A percentile compares a stretch with the other conserved stretches of the same genome.
Conservation (phyloP, 2,888 invertebrate species). For the Napeogenes sylphis region DNA sequence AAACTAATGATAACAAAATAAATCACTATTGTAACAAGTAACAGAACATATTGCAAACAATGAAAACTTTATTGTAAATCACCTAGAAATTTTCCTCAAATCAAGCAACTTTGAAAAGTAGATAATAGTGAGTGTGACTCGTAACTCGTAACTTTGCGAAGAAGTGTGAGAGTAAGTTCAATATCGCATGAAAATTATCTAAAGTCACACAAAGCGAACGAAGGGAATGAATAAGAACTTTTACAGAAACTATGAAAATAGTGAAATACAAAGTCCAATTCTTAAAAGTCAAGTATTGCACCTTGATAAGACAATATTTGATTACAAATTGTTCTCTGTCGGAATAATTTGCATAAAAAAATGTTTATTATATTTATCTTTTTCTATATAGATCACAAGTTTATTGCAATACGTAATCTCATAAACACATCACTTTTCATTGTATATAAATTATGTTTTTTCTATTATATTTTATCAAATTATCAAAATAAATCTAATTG, state of each 20-base stretch:
- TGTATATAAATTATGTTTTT: too few relatives aligned
- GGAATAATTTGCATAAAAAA: too few relatives aligned
- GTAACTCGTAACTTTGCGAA: conserved; percentile 31
- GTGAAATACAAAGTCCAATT: too few relatives aligned
- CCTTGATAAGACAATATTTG: too few relatives aligned
- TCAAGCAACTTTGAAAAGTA: conserved; percentile 42
- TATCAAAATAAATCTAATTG: too few relatives aligned
- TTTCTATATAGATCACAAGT: too few relatives aligned
- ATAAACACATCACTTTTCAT: too few relatives aligned
- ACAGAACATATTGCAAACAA: conserved; percentile 58
- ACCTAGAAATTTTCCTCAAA: conserved; percentile 59
- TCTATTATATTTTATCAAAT: too few relatives aligned
- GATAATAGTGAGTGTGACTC: conserved; percentile 35
- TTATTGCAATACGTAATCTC: too few relatives aligned
- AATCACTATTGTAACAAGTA: conserved; percentile 43
- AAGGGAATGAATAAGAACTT: conserved; percentile 16
- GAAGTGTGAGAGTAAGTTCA: conserved; percentile 27
- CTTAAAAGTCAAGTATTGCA: too few relatives aligned
- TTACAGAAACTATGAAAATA: not conserved
- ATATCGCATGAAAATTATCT: conserved; percentile 31
- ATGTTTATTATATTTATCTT: too few relatives aligned
- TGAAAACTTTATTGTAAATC: conserved; percentile 67
- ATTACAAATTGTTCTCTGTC: too few relatives aligned
- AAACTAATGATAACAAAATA: not conserved
- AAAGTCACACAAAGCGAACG: conserved; percentile 23